Conservation (phyloP, 2,888 invertebrate species). For the Metacarcinus magister region DNA sequence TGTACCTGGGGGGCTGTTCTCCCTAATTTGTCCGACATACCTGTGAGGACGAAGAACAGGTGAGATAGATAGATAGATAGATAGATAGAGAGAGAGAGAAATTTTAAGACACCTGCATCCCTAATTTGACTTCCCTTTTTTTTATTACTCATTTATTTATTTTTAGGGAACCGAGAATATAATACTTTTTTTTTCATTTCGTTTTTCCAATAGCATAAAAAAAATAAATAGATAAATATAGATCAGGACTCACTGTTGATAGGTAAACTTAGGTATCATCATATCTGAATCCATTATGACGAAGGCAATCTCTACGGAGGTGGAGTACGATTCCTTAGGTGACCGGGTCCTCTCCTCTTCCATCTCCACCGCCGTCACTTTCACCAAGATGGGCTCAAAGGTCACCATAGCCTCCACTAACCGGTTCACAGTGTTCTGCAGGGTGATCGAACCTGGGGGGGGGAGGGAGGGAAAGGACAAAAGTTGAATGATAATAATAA, state of each 20-base stretch:
- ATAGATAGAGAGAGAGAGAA: too few relatives aligned
- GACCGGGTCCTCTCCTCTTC: conserved; percentile 83
- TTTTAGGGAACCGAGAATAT: too few relatives aligned
- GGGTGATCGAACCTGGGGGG: conserved; percentile 88
- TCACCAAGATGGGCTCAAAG: conserved; percentile 93
- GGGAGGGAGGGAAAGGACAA: neutral
- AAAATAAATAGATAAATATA: too few relatives aligned
- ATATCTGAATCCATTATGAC: conserved; percentile 90
- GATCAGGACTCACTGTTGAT: conserved; percentile 84
- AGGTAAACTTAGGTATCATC: conserved; percentile 92
- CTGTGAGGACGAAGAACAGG: conserved; percentile 72
- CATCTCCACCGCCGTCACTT: conserved; percentile 94
- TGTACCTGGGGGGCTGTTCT: conserved; percentile 83
- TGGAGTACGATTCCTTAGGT: conserved; percentile 90
- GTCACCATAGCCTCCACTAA: conserved; percentile 92
- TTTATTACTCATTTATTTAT: too few relatives aligned
- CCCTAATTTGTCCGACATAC: conserved; percentile 83
- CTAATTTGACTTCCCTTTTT: too few relatives aligned
- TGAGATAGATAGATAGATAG: neutral
- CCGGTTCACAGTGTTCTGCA: conserved; percentile 91
- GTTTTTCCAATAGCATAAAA: neutral
- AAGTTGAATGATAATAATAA: neutral
- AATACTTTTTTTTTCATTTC: too few relatives aligned
- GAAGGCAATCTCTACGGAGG: conserved; percentile 92
- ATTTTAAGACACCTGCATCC: too few relatives aligned